A percentile compares a stretch with the other conserved stretches of the same genome.
Conservation (phyloP, 2,888 invertebrate species). For the Philaethria dido region DNA sequence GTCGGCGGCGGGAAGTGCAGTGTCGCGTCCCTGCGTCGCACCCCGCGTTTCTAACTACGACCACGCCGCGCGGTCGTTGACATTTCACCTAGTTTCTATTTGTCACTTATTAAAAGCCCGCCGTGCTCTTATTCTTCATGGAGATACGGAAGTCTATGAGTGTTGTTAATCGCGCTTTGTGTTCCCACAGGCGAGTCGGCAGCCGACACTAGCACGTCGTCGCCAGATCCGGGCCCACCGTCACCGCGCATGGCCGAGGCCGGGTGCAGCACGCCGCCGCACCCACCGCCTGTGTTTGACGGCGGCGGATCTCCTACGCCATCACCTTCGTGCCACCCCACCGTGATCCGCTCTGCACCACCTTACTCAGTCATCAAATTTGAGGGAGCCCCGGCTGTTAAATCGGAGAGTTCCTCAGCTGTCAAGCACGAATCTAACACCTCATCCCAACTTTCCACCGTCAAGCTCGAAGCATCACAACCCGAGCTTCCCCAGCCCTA, state of each 20-base stretch:
- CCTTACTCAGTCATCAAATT: constrained; percentile 85
- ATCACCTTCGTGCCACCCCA: constrained; percentile 76
- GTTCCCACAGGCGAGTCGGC: constrained; percentile 91
- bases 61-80: constrained; percentile 79
- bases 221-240: constrained; percentile 93
- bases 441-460: constrained; percentile 71
- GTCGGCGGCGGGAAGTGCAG: constrained; percentile 84
- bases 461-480: constrained; percentile 70
- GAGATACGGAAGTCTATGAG: constrained; percentile 50
- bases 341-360: constrained; percentile 84
- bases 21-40: constrained; percentile 81
- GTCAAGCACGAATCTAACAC: constrained; percentile 63
- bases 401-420: constrained; percentile 62
- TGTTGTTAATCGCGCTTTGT: constrained; percentile 65
- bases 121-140: constrained; percentile 66
- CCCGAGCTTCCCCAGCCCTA: constrained; percentile 66
- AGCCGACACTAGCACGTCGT: constrained; percentile 96
- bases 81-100: constrained; percentile 84
- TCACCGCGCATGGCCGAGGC: constrained; percentile 91
- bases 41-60: constrained; percentile 75
- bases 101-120: constrained; percentile 71
- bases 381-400: constrained; percentile 75
- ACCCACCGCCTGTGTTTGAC: constrained; percentile 81
- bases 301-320: constrained; percentile 76
- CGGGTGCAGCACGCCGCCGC: constrained; percentile 85